Conservation (phyloP, 2,888 invertebrate species). For the Tenthredo amoena region DNA sequence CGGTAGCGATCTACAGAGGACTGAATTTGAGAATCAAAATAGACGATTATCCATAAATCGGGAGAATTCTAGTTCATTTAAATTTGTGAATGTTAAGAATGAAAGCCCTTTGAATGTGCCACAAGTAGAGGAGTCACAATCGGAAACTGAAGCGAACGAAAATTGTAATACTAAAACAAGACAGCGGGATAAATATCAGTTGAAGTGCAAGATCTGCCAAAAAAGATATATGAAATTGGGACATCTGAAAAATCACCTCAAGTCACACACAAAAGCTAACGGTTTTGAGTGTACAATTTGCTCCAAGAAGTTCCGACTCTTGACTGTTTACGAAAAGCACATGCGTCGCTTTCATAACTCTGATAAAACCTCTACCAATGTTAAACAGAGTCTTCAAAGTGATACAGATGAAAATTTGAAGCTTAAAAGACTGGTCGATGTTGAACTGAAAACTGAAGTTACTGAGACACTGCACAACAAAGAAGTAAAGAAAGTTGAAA, state of each 20-base stretch:
- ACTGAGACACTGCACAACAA: neutral
- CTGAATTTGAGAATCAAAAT: conserved; percentile 28
- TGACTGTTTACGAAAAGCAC: conserved; percentile 65
- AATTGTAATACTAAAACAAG: neutral
- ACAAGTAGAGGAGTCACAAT: conserved; percentile 34
- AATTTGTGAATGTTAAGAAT: conserved; percentile 62
- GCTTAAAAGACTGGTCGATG: conserved; percentile 8
- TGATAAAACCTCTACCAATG: neutral
- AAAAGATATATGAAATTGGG: conserved; percentile 67
- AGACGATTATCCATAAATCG: neutral
- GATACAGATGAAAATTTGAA: conserved; percentile 41
- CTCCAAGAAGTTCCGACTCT: conserved; percentile 63
- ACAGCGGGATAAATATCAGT: conserved; percentile 53
- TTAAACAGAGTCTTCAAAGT: conserved; percentile 16
- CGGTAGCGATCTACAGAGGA: conserved; percentile 31
- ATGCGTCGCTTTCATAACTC: conserved; percentile 62
- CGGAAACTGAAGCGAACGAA: conserved; percentile 16
- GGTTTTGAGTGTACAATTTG: conserved; percentile 65
- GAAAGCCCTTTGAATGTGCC: conserved; percentile 52
- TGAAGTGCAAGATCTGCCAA: conserved; percentile 67
- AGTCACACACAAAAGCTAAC: conserved; percentile 60
- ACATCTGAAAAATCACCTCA: conserved; percentile 68
- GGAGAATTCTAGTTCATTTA: conserved; percentile 56
- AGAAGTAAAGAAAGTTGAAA: conserved; percentile 31
- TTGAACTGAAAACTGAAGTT: conserved; percentile 9